These are phyloP conservation scores for Fragum sueziense DNA, from an alignment of 2,888 invertebrate genomes.

Conservation along the genomic window DNA sequence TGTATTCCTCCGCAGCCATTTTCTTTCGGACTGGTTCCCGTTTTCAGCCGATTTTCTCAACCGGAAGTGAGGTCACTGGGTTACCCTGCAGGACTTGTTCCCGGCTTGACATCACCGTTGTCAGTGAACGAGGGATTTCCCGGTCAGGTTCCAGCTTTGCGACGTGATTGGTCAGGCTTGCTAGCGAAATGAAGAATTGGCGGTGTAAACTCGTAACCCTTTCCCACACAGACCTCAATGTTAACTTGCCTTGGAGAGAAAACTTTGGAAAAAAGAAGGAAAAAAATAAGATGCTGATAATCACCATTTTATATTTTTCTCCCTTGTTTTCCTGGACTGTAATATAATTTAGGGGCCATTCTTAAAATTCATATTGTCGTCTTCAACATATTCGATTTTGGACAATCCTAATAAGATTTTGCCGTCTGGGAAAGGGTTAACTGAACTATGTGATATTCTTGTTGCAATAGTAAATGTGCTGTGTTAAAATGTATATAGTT, in stretches of 20 bases:
- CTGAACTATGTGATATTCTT: not conserved
- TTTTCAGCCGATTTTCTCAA: conserved; percentile 41
- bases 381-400: not conserved
- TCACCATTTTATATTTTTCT: not conserved
- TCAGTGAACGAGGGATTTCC: conserved; percentile 50
- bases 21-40: conserved; percentile 50
- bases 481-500: not conserved
- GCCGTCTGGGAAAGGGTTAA: not conserved
- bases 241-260: too few relatives aligned
- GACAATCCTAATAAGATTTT: too few relatives aligned
- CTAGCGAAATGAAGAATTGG: conserved; percentile 46
- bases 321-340: not conserved
- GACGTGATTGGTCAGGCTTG: conserved; percentile 44
- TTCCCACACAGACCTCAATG: not conserved
- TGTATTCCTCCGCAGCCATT: conserved; percentile 41
- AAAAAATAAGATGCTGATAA: not conserved
- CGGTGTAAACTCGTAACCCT: not conserved
- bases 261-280: not conserved
- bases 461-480: not conserved
- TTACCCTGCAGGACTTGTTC: conserved; percentile 34
- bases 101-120: conserved; percentile 34
- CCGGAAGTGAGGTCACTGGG: conserved; percentile 26
- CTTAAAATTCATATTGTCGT: not conserved
- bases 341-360: not conserved
- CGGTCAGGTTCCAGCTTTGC: conserved; percentile 33